Evolutionary conservation across 2,797 vertebrate species (phyloP).

Genomic region (Poliocrania exsul): DNA sequence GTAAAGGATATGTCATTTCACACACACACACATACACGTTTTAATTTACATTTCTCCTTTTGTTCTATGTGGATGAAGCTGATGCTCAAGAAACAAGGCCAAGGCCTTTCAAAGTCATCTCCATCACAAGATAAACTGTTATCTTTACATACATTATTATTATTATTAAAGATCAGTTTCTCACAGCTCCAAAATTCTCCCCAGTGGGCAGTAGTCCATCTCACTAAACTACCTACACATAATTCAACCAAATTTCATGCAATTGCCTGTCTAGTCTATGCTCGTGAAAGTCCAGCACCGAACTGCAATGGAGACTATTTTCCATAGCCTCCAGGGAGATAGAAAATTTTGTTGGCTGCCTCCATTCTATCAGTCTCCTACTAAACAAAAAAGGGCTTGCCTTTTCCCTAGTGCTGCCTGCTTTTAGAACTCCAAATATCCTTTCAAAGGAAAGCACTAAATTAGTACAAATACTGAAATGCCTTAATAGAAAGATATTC

Average conservation of each 20-base stretch:
- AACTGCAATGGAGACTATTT: constrained; percentile 47
- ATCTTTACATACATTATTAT: constrained; percentile 36
- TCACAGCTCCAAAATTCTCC: constrained; percentile 60
- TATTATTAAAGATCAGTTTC: constrained; percentile 57
- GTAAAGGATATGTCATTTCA: neutral
- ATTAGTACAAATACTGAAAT: constrained; percentile 5
- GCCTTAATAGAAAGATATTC: neutral
- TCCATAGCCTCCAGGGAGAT: constrained; percentile 26
- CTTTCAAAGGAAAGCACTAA: neutral
- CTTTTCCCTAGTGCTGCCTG: neutral
- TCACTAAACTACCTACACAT: constrained; percentile 52
- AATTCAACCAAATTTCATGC: constrained; percentile 32
- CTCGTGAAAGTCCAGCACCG: neutral
- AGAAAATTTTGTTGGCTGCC: constrained; percentile 25
- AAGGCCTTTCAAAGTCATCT: constrained; percentile 30
- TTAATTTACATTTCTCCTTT: neutral
- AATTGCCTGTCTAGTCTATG: constrained; percentile 35
- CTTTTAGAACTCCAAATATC: neutral
- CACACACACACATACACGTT: neutral
- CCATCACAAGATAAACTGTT: constrained; percentile 3
- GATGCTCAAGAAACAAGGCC: neutral
- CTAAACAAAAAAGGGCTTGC: neutral
- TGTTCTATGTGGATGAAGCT: neutral
- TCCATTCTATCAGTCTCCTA: neutral
- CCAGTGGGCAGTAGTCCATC: constrained; percentile 53